Conservation (phyloP, 2,888 invertebrate genomes). For the Zele albiditarsus region DNA sequence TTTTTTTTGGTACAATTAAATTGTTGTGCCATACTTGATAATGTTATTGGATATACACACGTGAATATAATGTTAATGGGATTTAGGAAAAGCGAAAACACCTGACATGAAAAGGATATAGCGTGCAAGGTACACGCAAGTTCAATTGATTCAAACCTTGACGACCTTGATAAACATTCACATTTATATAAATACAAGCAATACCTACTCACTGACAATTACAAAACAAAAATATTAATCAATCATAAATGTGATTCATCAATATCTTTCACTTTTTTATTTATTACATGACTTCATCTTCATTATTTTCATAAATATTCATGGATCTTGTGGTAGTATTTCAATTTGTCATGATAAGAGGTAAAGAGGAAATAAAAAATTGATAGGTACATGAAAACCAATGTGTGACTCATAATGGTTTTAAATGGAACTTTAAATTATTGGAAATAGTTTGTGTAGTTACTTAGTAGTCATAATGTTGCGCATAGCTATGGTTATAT, state of each 20-base stretch:
- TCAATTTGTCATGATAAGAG: background rate
- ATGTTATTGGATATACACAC: background rate
- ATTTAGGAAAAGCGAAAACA: background rate
- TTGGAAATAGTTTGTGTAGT: background rate
- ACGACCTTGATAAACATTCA: slow-evolving; percentile 25
- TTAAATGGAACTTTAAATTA: background rate
- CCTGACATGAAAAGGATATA: background rate
- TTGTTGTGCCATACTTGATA: background rate
- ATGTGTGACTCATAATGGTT: background rate
- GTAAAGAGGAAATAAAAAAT: background rate
- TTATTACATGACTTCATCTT: background rate
- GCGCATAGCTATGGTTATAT: background rate
- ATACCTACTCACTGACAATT: background rate
- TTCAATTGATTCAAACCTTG: slow-evolving; percentile 30
- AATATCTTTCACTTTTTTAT: too few species aligned
- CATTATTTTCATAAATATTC: too few species aligned
- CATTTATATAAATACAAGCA: background rate
- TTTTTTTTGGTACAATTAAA: background rate
- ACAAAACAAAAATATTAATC: background rate
- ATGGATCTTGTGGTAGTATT: too few species aligned
- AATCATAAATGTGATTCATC: too few species aligned
- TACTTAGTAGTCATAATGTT: background rate
- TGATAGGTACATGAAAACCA: background rate
- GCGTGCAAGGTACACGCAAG: background rate
- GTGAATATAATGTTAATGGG: background rate